Conservation (phyloP, 2,888 invertebrate species). For the Tenthredo livida region DNA sequence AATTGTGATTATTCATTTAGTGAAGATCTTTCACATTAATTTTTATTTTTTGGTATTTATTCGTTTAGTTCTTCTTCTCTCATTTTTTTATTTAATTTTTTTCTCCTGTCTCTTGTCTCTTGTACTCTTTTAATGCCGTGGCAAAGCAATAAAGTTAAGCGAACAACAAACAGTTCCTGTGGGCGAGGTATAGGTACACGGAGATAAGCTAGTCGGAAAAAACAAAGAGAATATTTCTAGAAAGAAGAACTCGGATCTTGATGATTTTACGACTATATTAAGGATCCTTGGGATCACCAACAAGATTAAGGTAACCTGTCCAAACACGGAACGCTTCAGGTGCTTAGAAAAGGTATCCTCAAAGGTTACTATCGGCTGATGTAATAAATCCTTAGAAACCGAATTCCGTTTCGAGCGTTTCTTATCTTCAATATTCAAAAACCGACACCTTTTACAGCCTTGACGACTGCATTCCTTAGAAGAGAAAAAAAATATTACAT, state of each 20-base stretch:
- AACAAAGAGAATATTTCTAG: slow-evolving; percentile 37
- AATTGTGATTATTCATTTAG: background rate
- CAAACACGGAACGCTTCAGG: slow-evolving; percentile 42
- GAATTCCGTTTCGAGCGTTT: slow-evolving; percentile 37
- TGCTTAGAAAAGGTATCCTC: slow-evolving; percentile 31
- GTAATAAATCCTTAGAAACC: slow-evolving; percentile 47
- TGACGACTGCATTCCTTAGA: slow-evolving; percentile 39
- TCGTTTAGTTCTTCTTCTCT: background rate
- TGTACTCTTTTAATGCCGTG: background rate
- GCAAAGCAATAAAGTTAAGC: slow-evolving; percentile 25
- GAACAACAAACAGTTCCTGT: slow-evolving; percentile 25
- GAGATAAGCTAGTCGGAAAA: slow-evolving; percentile 41
- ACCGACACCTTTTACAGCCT: slow-evolving; percentile 45
- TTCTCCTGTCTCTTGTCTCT: background rate
- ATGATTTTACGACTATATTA: slow-evolving; percentile 48
- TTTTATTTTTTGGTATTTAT: background rate
- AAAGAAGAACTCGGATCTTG: slow-evolving; percentile 35
- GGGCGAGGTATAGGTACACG: background rate
- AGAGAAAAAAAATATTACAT: background rate
- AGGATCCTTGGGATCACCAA: slow-evolving; percentile 37
- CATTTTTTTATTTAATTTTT: background rate
- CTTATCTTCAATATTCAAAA: slow-evolving; percentile 46
- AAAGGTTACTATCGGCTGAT: slow-evolving; percentile 41
- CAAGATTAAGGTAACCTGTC: slow-evolving; percentile 50
- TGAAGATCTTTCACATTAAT: background rate